Conservation (phyloP, 2,888 invertebrate genomes). For the Synergus itoensis region DNA sequence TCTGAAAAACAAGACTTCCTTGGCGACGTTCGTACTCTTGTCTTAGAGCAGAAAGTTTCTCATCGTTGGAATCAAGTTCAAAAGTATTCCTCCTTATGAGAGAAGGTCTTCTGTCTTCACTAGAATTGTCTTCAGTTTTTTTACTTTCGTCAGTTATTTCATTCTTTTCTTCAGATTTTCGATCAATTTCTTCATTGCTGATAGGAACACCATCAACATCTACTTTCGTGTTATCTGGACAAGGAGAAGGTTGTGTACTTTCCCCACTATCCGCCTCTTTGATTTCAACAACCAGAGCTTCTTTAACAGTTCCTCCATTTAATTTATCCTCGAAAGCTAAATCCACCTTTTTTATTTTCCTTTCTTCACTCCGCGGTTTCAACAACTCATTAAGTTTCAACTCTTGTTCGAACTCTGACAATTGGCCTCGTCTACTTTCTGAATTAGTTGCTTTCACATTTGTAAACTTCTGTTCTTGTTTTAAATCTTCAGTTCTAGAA, state of each 20-base stretch:
- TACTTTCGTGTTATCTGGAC: conserved; percentile 68
- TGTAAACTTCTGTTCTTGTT: conserved; percentile 37
- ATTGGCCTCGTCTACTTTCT: conserved; percentile 64
- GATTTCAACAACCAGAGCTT: conserved; percentile 74
- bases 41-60: conserved; percentile 75
- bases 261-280: conserved; percentile 76
- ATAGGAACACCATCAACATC: conserved; percentile 48
- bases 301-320: conserved; percentile 66
- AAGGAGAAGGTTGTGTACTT: conserved; percentile 74
- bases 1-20: conserved; percentile 81
- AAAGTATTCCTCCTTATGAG: conserved; percentile 78
- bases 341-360: conserved; percentile 64
- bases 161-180: conserved; percentile 40
- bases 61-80: conserved; percentile 77
- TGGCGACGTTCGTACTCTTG: conserved; percentile 82
- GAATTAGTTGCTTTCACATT: conserved; percentile 52
- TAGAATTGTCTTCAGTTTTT: neutral
- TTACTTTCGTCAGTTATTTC: conserved; percentile 41
- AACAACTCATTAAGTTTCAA: conserved; percentile 70
- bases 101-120: conserved; percentile 63
- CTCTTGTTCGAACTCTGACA: conserved; percentile 72
- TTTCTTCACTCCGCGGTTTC: conserved; percentile 64
- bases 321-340: conserved; percentile 63
- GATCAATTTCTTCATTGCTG: conserved; percentile 45
- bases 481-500: conserved; percentile 38